Evolutionary conservation across 2,797 vertebrate species (phyloP).

Genomic region (Anabas testudineus): DNA sequence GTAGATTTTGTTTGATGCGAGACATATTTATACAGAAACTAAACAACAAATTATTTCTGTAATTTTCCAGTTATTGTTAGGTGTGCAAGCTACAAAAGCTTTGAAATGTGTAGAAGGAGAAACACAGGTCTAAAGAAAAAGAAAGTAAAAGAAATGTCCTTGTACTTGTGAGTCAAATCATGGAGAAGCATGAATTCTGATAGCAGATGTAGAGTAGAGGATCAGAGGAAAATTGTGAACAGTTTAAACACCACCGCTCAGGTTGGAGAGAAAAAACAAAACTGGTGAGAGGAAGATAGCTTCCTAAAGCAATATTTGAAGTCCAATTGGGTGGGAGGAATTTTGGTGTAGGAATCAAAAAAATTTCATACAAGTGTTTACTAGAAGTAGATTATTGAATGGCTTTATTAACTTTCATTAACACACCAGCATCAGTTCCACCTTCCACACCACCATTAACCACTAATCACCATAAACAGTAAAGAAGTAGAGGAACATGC

Average conservation of each 20-base stretch:
- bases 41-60: no score
- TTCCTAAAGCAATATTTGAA: slow-evolving; percentile 14
- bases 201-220: not conserved
- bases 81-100: not conserved
- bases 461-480: not conserved
- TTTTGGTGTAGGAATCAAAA: not conserved
- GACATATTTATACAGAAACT: no score
- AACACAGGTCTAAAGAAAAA: slow-evolving; percentile 3
- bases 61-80: no score
- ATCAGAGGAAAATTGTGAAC: not conserved
- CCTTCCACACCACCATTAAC: not conserved
- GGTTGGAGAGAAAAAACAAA: not conserved
- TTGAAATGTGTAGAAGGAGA: slow-evolving; percentile 9
- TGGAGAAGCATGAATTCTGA: not conserved
- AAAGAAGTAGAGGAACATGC: not conserved
- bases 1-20: no score
- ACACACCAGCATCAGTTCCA: not conserved
- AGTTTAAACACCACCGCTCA: not conserved
- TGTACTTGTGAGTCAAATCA: slow-evolving; percentile 2
- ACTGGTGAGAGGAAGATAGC: slow-evolving; percentile 6
- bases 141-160: not conserved
- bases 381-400: not conserved
- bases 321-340: not conserved
- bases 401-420: not conserved
- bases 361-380: not conserved